Percentiles rank a stretch among this genome's conserved stretches.
phyloP scores from a whole-genome alignment of 2,797 vertebrate species.

The Sparus aurata region DNA sequence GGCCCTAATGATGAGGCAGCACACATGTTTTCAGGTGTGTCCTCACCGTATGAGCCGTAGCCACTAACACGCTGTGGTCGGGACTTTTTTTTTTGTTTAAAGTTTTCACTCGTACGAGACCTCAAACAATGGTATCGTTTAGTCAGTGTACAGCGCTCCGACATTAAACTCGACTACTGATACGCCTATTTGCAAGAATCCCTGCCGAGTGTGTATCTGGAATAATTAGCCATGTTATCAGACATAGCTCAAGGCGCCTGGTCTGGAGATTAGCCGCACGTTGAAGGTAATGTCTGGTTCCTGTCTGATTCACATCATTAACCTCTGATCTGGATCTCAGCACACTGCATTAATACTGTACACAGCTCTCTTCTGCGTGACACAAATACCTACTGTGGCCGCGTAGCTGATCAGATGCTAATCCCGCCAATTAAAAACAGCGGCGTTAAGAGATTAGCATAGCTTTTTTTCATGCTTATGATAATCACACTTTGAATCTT shows the following conservation, averaged over 20 bases:
- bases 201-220: slow-evolving; percentile 60
- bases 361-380: slow-evolving; percentile 38
- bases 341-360: slow-evolving; percentile 60
- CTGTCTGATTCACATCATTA: slow-evolving; percentile 86
- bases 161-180: slow-evolving; percentile 68
- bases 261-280: slow-evolving; percentile 74
- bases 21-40: slow-evolving; percentile 82
- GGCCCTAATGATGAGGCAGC: slow-evolving; percentile 73
- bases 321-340: slow-evolving; percentile 79
- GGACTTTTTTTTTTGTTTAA: slow-evolving; percentile 19
- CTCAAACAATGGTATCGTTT: slow-evolving; percentile 59
- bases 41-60: slow-evolving; percentile 46
- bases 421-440: slow-evolving; percentile 37
- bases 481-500: slow-evolving; percentile 24
- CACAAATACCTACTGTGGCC: slow-evolving; percentile 43
- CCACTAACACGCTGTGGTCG: slow-evolving; percentile 22
- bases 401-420: slow-evolving; percentile 27
- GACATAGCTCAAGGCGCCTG: slow-evolving; percentile 77
- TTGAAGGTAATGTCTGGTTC: slow-evolving; percentile 80
- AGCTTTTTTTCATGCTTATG: slow-evolving; percentile 1
- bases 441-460: slow-evolving; percentile 26
- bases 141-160: slow-evolving; percentile 48
- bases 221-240: slow-evolving; percentile 80
- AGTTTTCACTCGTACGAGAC: slow-evolving; percentile 37
- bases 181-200: slow-evolving; percentile 73